Base-by-base conservation (phyloP, 2,888 invertebrate species). In the Falcaria lacertinaria region DNA sequence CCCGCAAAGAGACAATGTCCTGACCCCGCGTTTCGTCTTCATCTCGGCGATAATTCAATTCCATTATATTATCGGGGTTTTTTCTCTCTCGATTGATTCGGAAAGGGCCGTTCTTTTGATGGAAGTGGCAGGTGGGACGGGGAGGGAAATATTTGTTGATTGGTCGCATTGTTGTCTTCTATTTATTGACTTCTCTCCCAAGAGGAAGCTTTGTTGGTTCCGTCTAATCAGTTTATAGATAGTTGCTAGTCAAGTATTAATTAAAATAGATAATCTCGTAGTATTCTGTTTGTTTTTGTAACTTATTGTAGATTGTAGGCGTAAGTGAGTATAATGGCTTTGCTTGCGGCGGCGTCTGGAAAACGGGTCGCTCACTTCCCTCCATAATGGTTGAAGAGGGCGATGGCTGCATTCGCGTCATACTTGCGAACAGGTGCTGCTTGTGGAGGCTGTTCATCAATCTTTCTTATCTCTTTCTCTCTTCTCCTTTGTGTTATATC, bases 1-100 rank as follows among this genome's bases (percentile, higher is more conserved):
- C 22, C 46, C 47, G 48, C 32, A 19, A 42, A 39, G 36, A 44
- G 43, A 16, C 13, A 13, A 13, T 13, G 4, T 2, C 48, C 60
- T 62, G 61, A 57, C 58, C 43, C 50, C 60, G 51, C 58, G 63
- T 67, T 58, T 71, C 72, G 74, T 77, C 82, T 83, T 82, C 78
- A 80, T 81, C 78, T 74, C 64, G 62, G 74, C 74, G 84, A 89
- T 89, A 85, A 89, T 87, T 87, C 83, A 84, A 87, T 89, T 86
- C 80, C 70, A 81, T 89, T 81, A 81, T 83, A 81, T 82, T 80
- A 82, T 79, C 74, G 64, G 70, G 69, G 56, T 56, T 70, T 80
- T 82, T 82, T 80, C 75, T 74, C 75, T 72, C 69, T 77, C 82
- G 79, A 87, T 86, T 87, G 85, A 79, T 83, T 85, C 70, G 54